These are phyloP conservation scores for Stercorarius parasiticus DNA, from an alignment of 2,113 vertebrate genomes.

Conservation along the genomic window DNA sequence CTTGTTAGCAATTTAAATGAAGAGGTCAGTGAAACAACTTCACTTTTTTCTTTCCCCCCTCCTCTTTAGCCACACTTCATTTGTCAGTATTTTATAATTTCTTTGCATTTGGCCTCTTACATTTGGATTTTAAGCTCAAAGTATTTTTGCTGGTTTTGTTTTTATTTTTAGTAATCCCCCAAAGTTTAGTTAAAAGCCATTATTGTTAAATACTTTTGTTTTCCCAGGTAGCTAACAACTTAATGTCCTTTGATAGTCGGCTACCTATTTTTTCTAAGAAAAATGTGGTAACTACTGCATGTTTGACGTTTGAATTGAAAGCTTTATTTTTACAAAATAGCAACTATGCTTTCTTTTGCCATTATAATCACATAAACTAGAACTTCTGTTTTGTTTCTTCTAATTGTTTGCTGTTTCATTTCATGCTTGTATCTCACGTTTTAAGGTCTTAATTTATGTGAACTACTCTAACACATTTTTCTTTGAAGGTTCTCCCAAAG, in stretches of 20 bases:
- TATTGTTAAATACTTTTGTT: conserved; percentile 59
- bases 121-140: conserved; percentile 63
- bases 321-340: conserved; percentile 55
- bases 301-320: conserved; percentile 64
- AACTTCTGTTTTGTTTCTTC: conserved; percentile 69
- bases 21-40: conserved; percentile 88
- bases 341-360: conserved; percentile 66
- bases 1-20: conserved; percentile 98
- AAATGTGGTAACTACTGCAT: conserved; percentile 68
- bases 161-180: conserved; percentile 22
- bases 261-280: conserved; percentile 76
- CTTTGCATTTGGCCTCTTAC: conserved; percentile 68
- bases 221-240: conserved; percentile 57
- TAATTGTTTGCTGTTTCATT: conserved; percentile 81
- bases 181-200: conserved; percentile 55
- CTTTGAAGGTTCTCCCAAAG: conserved; percentile 87
- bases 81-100: conserved; percentile 69
- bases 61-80: conserved; percentile 56
- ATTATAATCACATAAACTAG: conserved; percentile 53
- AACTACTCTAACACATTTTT: conserved; percentile 86
- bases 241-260: conserved; percentile 40
- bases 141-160: conserved; percentile 55
- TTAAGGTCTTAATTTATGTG: conserved; percentile 79
- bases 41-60: neutral
- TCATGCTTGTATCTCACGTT: conserved; percentile 79